phyloP scores from a whole-genome alignment of 2,888 invertebrate genomes.

The Galerucella calmariensis region DNA sequence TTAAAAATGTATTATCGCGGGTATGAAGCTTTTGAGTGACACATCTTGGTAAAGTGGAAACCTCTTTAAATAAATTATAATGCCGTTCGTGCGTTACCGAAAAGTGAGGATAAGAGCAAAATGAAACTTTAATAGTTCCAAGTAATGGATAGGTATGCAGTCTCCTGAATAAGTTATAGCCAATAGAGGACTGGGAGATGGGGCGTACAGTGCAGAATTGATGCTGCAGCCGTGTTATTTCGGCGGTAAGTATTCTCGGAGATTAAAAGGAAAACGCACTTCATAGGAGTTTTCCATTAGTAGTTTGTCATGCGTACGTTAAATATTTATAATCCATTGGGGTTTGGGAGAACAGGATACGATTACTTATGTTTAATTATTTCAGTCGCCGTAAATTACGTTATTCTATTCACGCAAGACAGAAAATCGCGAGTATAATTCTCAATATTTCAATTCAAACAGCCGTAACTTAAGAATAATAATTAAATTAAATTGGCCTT shows the following conservation, averaged over 20 bases:
- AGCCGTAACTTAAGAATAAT: too few relatives aligned
- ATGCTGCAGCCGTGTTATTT: constrained; percentile 8
- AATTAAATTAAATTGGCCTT: too few relatives aligned
- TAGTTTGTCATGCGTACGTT: constrained; percentile 22
- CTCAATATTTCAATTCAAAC: too few relatives aligned
- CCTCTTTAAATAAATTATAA: constrained; percentile 40
- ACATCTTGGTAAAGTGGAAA: constrained; percentile 36
- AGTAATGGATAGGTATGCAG: constrained; percentile 39
- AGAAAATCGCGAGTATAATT: too few relatives aligned
- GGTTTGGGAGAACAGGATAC: neutral
- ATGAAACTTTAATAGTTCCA: constrained; percentile 40
- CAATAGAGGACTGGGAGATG: constrained; percentile 27
- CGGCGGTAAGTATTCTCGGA: neutral
- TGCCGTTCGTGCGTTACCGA: constrained; percentile 36
- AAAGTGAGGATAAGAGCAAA: constrained; percentile 40
- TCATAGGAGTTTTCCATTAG: constrained; percentile 15
- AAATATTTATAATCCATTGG: constrained; percentile 22
- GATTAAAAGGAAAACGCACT: constrained; percentile 12
- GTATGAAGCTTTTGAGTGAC: constrained; percentile 37
- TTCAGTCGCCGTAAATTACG: neutral
- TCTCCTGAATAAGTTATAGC: constrained; percentile 34
- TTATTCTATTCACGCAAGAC: neutral
- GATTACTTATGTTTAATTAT: neutral
- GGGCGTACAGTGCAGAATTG: constrained; percentile 7
- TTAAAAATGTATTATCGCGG: constrained; percentile 27